Conservation (phyloP, 2,888 invertebrate species). For the Philhelius pedissequus region DNA sequence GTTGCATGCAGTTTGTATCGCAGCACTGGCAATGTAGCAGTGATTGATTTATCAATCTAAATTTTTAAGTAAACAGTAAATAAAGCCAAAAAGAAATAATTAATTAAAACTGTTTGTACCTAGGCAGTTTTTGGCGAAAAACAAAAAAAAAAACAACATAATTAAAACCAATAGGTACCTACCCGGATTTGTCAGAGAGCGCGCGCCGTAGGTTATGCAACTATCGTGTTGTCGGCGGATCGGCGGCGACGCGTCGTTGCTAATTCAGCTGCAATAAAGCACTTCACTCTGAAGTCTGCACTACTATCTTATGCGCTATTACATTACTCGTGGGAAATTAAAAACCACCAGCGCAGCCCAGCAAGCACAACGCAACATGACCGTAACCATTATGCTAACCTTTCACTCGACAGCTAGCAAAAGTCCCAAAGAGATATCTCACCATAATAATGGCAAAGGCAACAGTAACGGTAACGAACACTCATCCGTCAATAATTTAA, state of each 20-base stretch:
- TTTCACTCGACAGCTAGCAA: conserved; percentile 38
- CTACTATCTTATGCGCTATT: background rate
- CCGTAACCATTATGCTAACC: conserved; percentile 42
- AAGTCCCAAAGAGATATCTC: conserved; percentile 3
- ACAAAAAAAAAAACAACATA: conserved; percentile 8
- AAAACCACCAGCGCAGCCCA: conserved; percentile 41
- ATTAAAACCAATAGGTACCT: conserved; percentile 18
- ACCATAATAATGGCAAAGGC: conserved; percentile 4
- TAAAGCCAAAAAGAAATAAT: background rate
- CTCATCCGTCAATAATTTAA: conserved; percentile 39
- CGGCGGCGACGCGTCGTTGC: too few relatives aligned
- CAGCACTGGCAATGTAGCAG: too few relatives aligned
- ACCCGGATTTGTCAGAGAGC: background rate
- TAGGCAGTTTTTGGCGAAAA: background rate
- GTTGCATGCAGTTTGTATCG: background rate
- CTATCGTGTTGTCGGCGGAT: background rate
- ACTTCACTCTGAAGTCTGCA: too few relatives aligned
- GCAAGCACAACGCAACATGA: background rate
- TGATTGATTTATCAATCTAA: background rate
- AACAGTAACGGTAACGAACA: conserved; percentile 50
- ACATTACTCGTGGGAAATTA: conserved; percentile 59
- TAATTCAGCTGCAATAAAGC: conserved; percentile 4
- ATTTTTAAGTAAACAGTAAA: background rate
- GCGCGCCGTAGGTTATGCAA: conserved; percentile 31
- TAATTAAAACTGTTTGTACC: background rate